phyloP scores from a whole-genome alignment of 1,140 invertebrate species.

The Geopemphigus sp. region DNA sequence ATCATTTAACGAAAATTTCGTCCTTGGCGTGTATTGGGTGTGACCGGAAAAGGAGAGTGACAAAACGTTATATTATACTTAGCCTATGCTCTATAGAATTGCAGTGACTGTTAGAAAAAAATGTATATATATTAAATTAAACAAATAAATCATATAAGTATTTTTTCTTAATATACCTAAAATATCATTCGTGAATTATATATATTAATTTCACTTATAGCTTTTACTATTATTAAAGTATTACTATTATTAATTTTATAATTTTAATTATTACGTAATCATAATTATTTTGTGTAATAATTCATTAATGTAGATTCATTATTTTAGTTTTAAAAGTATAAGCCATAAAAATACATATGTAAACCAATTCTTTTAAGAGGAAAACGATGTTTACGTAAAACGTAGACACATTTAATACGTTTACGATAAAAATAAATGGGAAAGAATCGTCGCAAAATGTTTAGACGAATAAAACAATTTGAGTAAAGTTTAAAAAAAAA shows the following conservation, averaged over 20 bases:
- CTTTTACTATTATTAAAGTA: too few species aligned
- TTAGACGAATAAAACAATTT: background rate
- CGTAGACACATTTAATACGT: too few species aligned
- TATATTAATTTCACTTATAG: too few species aligned
- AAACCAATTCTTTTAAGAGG: too few species aligned
- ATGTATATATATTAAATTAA: background rate
- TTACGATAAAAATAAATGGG: background rate
- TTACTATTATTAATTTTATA: too few species aligned
- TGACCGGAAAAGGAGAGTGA: slow-evolving; percentile 39
- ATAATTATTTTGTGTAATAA: too few species aligned
- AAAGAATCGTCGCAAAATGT: background rate
- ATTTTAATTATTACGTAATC: too few species aligned
- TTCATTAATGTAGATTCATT: too few species aligned
- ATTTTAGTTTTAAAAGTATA: too few species aligned
- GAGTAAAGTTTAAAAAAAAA: background rate
- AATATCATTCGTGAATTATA: background rate
- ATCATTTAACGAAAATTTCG: slow-evolving; percentile 3
- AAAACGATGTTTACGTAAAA: too few species aligned
- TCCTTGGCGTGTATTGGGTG: slow-evolving; percentile 17
- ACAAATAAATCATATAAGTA: slow-evolving; percentile 17
- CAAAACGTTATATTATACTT: slow-evolving; percentile 35
- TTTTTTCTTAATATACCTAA: slow-evolving; percentile 2
- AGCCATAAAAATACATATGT: too few species aligned
- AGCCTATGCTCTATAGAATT: too few species aligned
- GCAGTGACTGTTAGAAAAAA: background rate